Percentiles rank a stretch among this genome's conserved stretches.
Evolutionary conservation across 2,113 vertebrate species (phyloP).

Genomic region (Peromyscus californicus): DNA sequence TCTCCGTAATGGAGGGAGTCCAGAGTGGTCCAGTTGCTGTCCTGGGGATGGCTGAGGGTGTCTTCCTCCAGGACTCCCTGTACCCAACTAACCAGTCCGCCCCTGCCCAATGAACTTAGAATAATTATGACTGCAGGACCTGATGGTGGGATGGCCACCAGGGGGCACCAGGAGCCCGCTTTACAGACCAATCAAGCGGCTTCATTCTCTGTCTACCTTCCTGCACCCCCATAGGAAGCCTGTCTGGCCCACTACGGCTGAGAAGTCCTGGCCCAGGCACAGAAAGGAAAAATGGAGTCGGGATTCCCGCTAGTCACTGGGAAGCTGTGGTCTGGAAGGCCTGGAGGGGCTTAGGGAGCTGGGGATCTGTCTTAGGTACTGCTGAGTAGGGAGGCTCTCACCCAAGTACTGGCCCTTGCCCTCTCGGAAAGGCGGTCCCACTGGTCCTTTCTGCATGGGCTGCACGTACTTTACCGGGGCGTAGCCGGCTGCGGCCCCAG

Average conservation of each 20-base stretch:
- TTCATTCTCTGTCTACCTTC: background rate
- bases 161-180: constrained; percentile 56
- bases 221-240: background rate
- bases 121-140: background rate
- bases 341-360: background rate
- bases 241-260: background rate
- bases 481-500: constrained; percentile 92
- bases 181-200: background rate
- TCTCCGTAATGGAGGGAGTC: background rate
- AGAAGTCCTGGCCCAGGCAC: background rate
- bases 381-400: constrained; percentile 84
- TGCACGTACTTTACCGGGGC: constrained; percentile 97
- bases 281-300: background rate
- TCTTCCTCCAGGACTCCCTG: background rate
- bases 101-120: background rate
- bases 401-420: constrained; percentile 99
- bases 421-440: constrained; percentile 98
- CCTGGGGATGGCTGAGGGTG: background rate
- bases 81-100: background rate
- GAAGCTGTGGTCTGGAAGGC: background rate
- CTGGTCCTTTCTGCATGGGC: constrained; percentile 98
- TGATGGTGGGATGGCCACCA: constrained; percentile 9
- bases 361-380: background rate
- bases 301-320: background rate
- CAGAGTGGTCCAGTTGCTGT: background rate